Conservation (phyloP, 2,113 vertebrate species). For the Hyperoodon ampullatus region DNA sequence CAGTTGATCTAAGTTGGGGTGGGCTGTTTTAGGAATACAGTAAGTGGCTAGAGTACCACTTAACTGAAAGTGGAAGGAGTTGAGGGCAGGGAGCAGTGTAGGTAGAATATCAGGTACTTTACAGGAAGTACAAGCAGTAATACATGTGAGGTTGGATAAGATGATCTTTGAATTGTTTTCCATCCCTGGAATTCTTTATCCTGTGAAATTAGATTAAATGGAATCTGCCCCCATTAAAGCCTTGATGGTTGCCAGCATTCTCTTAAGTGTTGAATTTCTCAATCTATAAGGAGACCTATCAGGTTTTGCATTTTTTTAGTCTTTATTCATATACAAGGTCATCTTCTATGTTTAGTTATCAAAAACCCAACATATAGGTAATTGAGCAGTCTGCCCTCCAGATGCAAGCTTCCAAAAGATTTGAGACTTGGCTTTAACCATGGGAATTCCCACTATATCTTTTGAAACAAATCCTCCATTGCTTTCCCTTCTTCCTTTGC, state of each 20-base stretch:
- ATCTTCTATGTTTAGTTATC: constrained; percentile 21
- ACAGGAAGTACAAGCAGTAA: not conserved
- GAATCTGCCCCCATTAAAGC: not conserved
- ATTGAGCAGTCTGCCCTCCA: not conserved
- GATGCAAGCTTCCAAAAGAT: not conserved
- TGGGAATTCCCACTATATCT: not conserved
- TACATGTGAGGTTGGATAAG: constrained; percentile 33
- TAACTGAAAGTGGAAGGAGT: not conserved
- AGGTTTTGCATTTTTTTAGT: constrained; percentile 14
- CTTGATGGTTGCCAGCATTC: constrained; percentile 22
- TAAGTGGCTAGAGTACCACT: constrained; percentile 13
- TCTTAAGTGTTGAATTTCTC: constrained; percentile 43
- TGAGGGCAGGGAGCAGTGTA: not conserved
- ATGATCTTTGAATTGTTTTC: constrained; percentile 9
- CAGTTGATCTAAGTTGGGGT: not conserved
- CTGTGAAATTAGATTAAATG: constrained; percentile 46
- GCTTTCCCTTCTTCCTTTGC: not conserved
- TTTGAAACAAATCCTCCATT: constrained; percentile 7
- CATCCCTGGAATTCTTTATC: constrained; percentile 30
- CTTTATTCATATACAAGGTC: not conserved
- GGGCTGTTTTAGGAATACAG: not conserved
- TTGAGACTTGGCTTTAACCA: constrained; percentile 33
- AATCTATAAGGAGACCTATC: not conserved
- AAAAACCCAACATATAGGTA: not conserved
- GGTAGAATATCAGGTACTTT: constrained; percentile 5